These are phyloP conservation scores for Physocephala rufipes DNA, from an alignment of 2,888 invertebrate species.

Conservation along the genomic window DNA sequence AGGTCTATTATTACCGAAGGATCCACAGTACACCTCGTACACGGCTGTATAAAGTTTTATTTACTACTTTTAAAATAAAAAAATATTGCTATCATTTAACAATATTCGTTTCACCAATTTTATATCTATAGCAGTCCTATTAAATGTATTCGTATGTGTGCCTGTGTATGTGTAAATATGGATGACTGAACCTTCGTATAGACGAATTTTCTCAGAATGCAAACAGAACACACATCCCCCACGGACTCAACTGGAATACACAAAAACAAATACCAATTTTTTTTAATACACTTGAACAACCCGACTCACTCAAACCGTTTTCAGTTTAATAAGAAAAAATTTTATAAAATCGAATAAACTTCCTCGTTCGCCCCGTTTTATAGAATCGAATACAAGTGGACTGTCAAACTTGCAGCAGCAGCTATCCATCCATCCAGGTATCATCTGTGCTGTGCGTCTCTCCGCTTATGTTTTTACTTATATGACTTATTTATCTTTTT, in stretches of 20 bases:
- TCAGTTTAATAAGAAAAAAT: neutral
- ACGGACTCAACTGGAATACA: neutral
- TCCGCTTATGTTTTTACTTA: neutral
- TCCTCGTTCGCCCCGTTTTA: neutral
- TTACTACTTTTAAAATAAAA: neutral
- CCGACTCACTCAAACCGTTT: slow-evolving; percentile 18
- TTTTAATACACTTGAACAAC: slow-evolving; percentile 12
- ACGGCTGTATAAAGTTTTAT: neutral
- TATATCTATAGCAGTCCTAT: slow-evolving; percentile 4
- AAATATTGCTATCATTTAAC: neutral
- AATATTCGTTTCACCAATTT: neutral
- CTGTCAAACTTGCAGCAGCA: slow-evolving; percentile 14
- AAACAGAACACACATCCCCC: slow-evolving; percentile 26
- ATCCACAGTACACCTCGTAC: neutral
- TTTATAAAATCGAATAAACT: neutral
- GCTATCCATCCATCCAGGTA: slow-evolving; percentile 6
- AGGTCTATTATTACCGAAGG: neutral
- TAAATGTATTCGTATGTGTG: no score
- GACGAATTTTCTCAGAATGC: slow-evolving; percentile 3
- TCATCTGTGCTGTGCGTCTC: slow-evolving; percentile 38
- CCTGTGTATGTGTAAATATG: no score
- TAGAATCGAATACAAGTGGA: slow-evolving; percentile 27
- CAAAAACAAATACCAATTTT: slow-evolving; percentile 16
- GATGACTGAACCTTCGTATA: no score
- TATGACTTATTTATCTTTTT: slow-evolving; percentile 12